Evolutionary conservation across 2,113 vertebrate genomes (phyloP), one percentile per base, ranked within the genome.

Genomic region (Lamprotornis superbus): DNA sequence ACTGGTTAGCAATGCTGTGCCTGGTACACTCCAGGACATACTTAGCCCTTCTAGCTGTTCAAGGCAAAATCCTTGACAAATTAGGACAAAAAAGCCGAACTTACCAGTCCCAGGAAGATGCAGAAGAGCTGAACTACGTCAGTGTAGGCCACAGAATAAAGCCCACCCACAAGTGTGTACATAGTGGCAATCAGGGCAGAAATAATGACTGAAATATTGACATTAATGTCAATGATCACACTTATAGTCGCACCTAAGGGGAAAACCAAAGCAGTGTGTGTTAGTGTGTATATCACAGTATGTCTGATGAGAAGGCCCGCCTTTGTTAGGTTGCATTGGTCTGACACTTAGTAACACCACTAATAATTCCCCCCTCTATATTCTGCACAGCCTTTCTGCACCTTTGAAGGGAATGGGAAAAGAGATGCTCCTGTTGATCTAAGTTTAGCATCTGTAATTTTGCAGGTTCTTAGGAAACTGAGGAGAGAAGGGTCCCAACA

Each of bases 51-150:
- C 15, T 20, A 18, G 23, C 15, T 39, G 18, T 13, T 69, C 44
- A 56, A 40, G 15, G 44, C 5, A 87, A 87, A 90, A 77, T 44
- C 23, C 23, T 86, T 59, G 47, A 53, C 8, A 52, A 69, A 46
- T 25, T 22, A 59, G 2, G 11, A 6, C 5, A 55, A 61, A 60
- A 79, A n/a, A 15, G 10, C 2, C 37, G 68, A 89, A 98, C 99
- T 99, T 97, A 99, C 99, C 98, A 99, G 96, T 74, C 99, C 99
- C 30, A 99, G 8, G 86, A 99, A 99, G 86, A 99, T 99, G 94
- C 99, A 99, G 97, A 99, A 99, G 37, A 99, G 98, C 83, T 99
- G 99, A 50, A 99, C 99, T 16, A 99, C 99, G 24, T 99, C 99
- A 0, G 99, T 99, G 94, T 99, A 99, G 18, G 99, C 99, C 50